phyloP scores from a whole-genome alignment of 2,113 vertebrate genomes.

The Phaethornis superciliosus region DNA sequence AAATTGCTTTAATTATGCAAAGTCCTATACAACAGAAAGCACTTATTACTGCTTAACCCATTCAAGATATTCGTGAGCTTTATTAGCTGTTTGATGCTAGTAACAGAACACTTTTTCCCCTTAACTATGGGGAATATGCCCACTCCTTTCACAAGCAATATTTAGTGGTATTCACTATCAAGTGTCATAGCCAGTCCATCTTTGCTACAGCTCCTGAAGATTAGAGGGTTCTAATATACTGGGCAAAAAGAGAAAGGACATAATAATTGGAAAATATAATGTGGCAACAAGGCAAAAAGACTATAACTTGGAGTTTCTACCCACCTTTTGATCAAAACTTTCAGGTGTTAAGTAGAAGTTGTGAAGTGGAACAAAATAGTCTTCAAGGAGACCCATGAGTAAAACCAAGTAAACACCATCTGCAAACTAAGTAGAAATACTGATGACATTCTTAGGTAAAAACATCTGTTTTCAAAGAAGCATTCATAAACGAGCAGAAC shows the following conservation, averaged over 20 bases:
- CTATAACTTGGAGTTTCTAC: not conserved
- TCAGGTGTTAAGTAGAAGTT: conserved; percentile 95
- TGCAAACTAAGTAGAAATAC: conserved; percentile 85
- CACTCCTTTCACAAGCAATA: not conserved
- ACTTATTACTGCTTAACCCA: not conserved
- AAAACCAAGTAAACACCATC: conserved; percentile 96
- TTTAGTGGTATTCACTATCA: not conserved
- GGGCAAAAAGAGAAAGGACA: not conserved
- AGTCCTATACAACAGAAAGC: not conserved
- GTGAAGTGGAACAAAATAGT: conserved; percentile 94
- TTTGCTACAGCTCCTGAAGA: not conserved
- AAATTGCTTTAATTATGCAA: not conserved
- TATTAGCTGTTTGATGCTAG: not conserved
- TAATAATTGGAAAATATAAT: rapidly evolving
- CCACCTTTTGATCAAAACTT: conserved; percentile 94
- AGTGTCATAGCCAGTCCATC: not conserved
- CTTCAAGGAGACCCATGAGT: conserved; percentile 93
- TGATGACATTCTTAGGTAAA: not conserved
- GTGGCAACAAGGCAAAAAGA: not conserved
- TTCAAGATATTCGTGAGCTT: not conserved
- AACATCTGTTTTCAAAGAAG: not conserved
- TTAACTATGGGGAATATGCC: not conserved
- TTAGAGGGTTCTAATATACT: not conserved
- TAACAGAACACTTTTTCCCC: not conserved
- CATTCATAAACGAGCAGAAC: not conserved